Evolutionary conservation across 2,113 vertebrate genomes (phyloP).

Genomic region (Meles meles): DNA sequence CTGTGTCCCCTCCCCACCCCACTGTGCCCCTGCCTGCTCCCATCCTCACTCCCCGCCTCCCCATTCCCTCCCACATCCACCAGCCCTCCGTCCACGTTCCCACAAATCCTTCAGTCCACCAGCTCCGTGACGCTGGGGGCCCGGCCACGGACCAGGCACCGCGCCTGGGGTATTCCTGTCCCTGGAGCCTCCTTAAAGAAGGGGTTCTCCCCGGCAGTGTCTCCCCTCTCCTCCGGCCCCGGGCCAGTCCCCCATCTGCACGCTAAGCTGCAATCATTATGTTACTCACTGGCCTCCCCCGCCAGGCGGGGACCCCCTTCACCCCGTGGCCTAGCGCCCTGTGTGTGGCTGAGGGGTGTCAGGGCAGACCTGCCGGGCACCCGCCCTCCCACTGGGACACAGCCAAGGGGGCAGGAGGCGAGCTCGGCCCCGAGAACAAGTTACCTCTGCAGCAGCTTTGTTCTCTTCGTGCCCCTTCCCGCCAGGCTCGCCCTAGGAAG

Average conservation of each 20-base stretch:
- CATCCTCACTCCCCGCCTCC: neutral
- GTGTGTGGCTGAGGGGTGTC: too few relatives aligned
- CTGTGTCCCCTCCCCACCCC: neutral
- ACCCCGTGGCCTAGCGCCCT: neutral
- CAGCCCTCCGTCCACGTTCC: neutral
- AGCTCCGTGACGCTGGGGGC: neutral
- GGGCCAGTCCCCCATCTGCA: neutral
- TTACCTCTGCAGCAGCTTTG: conserved; percentile 81
- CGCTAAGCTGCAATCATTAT: rapidly evolving
- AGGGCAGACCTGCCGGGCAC: rapidly evolving
- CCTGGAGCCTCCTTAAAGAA: neutral
- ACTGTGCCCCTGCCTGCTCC: neutral
- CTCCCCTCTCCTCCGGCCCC: rapidly evolving
- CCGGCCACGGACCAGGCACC: rapidly evolving
- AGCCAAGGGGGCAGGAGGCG: neutral
- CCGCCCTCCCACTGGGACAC: conserved; percentile 31
- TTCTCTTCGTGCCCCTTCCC: conserved; percentile 89
- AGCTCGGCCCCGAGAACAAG: neutral
- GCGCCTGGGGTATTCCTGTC: too few relatives aligned
- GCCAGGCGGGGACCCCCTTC: neutral
- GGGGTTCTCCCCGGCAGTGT: rapidly evolving
- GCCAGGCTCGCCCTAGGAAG: conserved; percentile 86
- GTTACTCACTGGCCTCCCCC: too few relatives aligned
- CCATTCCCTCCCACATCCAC: neutral
- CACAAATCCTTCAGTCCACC: too few relatives aligned